These are phyloP conservation scores for Cryptoleucopteryx plumbea DNA, from an alignment of 2,113 vertebrate genomes.

Conservation along the genomic window DNA sequence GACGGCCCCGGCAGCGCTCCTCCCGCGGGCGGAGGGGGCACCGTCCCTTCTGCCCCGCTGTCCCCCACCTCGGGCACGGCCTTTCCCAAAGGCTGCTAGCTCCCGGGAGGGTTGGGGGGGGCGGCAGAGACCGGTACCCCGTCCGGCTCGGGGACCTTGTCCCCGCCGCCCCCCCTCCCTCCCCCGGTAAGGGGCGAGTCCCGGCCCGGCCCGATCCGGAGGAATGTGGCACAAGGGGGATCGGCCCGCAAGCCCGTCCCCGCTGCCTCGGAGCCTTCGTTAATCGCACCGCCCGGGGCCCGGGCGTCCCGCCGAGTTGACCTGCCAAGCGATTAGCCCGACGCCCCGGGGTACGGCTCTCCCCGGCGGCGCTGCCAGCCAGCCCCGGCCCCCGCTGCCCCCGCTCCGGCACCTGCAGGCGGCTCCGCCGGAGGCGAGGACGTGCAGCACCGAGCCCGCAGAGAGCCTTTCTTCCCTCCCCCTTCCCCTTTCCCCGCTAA, in stretches of 20 bases:
- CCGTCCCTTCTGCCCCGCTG: not conserved
- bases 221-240: not conserved
- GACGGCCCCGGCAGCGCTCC: not conserved
- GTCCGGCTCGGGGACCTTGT: too few species aligned
- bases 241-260: not conserved
- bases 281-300: not conserved
- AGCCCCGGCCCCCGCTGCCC: not conserved
- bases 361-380: not conserved
- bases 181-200: too few species aligned
- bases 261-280: not conserved
- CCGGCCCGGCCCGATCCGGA: not conserved
- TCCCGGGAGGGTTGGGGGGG: too few species aligned
- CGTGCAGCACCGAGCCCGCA: not conserved
- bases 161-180: too few species aligned
- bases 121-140: too few species aligned
- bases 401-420: not conserved
- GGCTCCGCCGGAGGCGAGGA: conserved; percentile 1
- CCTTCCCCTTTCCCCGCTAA: not conserved
- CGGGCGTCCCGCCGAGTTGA: not conserved
- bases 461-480: not conserved
- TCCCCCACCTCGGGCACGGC: not conserved
- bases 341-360: not conserved
- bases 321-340: not conserved
- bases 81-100: too few species aligned
- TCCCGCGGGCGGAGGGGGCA: not conserved